Evolutionary conservation across 2,888 invertebrate genomes (phyloP).

Genomic region (Papilio demoleus): DNA sequence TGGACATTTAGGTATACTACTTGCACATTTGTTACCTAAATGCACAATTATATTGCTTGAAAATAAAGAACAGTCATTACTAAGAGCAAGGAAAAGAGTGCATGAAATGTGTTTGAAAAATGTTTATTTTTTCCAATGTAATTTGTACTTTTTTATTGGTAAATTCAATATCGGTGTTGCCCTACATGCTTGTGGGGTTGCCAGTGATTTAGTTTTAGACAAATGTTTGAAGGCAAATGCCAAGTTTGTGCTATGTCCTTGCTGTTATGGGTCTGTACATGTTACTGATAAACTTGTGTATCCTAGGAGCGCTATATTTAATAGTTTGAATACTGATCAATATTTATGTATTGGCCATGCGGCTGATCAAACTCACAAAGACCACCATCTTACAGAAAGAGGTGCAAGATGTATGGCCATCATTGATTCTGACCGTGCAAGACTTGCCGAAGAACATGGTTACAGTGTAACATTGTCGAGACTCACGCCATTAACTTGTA

Average conservation of each 20-base stretch:
- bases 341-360: conserved; percentile 94
- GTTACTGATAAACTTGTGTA: conserved; percentile 91
- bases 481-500: conserved; percentile 91
- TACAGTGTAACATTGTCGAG: conserved; percentile 90
- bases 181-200: conserved; percentile 97
- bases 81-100: conserved; percentile 88
- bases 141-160: conserved; percentile 94
- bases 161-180: conserved; percentile 93
- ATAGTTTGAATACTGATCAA: conserved; percentile 79
- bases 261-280: conserved; percentile 96
- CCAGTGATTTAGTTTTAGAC: conserved; percentile 95
- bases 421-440: conserved; percentile 93
- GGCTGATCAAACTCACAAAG: conserved; percentile 95
- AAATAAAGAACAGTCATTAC: conserved; percentile 94
- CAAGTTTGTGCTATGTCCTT: conserved; percentile 95
- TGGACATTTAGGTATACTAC: conserved; percentile 94
- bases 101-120: conserved; percentile 87
- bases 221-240: conserved; percentile 91
- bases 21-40: conserved; percentile 90
- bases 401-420: conserved; percentile 94
- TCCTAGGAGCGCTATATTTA: conserved; percentile 89
- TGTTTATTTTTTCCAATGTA: conserved; percentile 92
- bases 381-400: conserved; percentile 87
- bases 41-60: conserved; percentile 93
- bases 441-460: conserved; percentile 88